Base-by-base conservation (phyloP, 1,140 invertebrate genomes). In the Nymphalis io region DNA sequence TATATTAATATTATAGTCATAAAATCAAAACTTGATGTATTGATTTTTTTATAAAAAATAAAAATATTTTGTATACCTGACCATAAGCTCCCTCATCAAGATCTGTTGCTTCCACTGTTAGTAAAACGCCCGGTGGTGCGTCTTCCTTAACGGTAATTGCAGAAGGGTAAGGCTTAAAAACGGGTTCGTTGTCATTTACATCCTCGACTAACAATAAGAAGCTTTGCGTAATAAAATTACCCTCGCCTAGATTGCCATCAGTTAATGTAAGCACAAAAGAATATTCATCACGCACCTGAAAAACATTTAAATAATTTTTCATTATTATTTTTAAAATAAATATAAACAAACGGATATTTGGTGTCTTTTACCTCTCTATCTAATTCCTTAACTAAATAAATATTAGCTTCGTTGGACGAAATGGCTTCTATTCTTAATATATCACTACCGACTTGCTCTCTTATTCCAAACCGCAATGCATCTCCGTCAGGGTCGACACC, bases 31-130 rank as follows among this genome's bases (percentile, higher is more conserved):
- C n/a, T n/a, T n/a, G n/a, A n/a, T n/a, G n/a, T n/a, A n/a, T n/a
- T n/a, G n/a, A n/a, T n/a, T n/a, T n/a, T n/a, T n/a, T 46, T 8
- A 46, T 46, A 16, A n/a, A 6, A 46, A n/a, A n/a, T 11, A 20
- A 20, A 8, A 20, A 21, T 61, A 58, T 27, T 40, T 57, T 39
- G 70, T 55, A 82, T 84, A 96, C 96, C 93, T 98, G 97, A 18
- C 97, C 97, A 81, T 98, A 98, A 66, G 96, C 95, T 16, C 97
- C 97, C 92, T 98, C 96, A 87, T 98, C 97, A 33, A 94, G 93
- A 84, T 98, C 97, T 1, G 94, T 96, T 1, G 97, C 97, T 91
- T 98, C 96, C 12, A 98, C 93, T 1, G 95, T 96, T 2, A 95
- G 94, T 23, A 98, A 89, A 70, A 97, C 92, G 13, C 95, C 94